Evolutionary conservation across 23 tunicate species (phyloP).

Genomic region (Trididemnum nubilum): DNA sequence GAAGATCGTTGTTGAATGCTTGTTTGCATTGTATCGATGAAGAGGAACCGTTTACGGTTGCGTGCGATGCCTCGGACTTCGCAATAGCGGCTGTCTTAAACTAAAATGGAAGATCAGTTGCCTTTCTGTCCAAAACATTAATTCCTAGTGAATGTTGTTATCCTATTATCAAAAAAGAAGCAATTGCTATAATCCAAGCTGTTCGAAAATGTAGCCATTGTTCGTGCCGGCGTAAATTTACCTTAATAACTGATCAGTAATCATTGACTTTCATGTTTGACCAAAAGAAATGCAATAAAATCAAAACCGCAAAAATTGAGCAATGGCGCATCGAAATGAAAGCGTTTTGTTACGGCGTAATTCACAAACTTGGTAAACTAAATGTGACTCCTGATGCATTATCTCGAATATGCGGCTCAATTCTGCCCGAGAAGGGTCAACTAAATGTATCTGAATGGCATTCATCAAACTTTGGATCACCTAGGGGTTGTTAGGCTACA

Average conservation of each 20-base stretch:
- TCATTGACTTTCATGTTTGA: conserved; percentile 19
- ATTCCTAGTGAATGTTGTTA: not conserved
- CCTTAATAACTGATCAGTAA: not conserved
- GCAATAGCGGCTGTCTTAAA: too few relatives aligned
- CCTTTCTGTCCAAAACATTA: too few relatives aligned
- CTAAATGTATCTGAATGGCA: too few relatives aligned
- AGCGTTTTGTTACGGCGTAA: not conserved
- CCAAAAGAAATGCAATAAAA: not conserved
- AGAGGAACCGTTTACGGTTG: not conserved
- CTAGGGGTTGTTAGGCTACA: too few relatives aligned
- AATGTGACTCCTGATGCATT: too few relatives aligned
- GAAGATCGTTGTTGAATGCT: too few relatives aligned
- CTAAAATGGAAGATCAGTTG: conserved; percentile 15
- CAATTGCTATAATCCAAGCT: conserved; percentile 22
- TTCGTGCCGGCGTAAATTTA: not conserved
- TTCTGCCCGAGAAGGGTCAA: too few relatives aligned
- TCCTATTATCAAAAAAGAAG: conserved; percentile 6
- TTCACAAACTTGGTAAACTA: not conserved
- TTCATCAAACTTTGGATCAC: too few relatives aligned
- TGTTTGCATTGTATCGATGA: not conserved
- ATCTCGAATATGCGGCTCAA: not conserved
- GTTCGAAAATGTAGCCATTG: conserved; percentile 20
- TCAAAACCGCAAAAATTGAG: conserved; percentile 21
- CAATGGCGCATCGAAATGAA: conserved; percentile 15
- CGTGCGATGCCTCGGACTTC: not conserved